Evolutionary conservation across 2,797 vertebrate species (phyloP).

Genomic region (Chlorospingus semifuscus): DNA sequence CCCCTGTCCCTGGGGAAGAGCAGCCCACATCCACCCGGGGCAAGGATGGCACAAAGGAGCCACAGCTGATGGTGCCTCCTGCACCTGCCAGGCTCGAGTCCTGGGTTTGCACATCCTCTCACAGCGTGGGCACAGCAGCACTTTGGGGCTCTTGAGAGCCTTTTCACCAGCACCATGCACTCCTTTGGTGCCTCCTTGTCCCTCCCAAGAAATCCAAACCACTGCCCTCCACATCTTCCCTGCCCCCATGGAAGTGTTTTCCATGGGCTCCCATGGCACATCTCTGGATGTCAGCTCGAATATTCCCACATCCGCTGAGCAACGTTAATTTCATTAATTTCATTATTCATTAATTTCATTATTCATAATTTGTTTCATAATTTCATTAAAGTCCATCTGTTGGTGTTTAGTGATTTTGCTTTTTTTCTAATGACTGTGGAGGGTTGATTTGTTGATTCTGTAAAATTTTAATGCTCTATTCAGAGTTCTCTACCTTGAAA

Average conservation of each 20-base stretch:
- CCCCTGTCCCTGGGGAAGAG: neutral
- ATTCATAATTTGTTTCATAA: no score
- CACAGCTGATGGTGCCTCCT: neutral
- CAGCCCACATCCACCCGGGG: neutral
- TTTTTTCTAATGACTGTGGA: neutral
- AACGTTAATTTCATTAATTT: neutral
- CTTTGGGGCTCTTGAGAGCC: neutral
- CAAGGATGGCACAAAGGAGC: neutral
- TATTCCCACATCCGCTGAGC: neutral
- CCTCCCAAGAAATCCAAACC: neutral
- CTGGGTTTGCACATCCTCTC: neutral
- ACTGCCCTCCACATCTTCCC: neutral
- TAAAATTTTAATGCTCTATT: accelerated
- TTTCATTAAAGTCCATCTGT: neutral
- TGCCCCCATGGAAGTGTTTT: neutral
- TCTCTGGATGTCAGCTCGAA: neutral
- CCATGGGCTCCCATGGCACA: accelerated
- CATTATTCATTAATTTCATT: no score
- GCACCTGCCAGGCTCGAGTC: accelerated
- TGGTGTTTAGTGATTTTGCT: neutral
- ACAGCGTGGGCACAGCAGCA: accelerated
- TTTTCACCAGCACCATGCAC: neutral
- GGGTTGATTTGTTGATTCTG: neutral
- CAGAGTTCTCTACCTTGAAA: neutral
- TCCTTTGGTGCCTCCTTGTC: neutral